Base-by-base conservation (phyloP, 1,140 invertebrate species). In the Elymnias hypermnestra region DNA sequence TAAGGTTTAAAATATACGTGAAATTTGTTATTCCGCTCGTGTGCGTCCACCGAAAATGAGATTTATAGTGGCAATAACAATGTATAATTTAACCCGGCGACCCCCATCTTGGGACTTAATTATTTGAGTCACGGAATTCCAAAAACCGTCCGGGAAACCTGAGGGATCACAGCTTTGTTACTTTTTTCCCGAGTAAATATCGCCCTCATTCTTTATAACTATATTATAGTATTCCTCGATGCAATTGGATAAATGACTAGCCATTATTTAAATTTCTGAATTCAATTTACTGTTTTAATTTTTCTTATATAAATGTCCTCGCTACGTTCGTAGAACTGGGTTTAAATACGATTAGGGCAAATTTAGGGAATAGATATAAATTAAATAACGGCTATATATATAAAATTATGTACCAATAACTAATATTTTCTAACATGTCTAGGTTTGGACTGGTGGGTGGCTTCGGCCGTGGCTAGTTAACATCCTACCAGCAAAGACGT, bases 41-140 rank as follows among this genome's bases (percentile, higher is more conserved):
- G 69, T 63, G 53, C 55, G 63, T 68, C 54, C 65, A 63, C 60
- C 64, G 58, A 76, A 76, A 72, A 77, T 73, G 60, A 73, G 66
- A 79, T 83, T 83, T 79, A 82, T 78, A 63, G 70, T 62, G 62
- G 70, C 55, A 73, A 75, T 73, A 81, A 81, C 76, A 78, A 78
- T 78, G 76, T 79, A 79, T 77, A 83, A 83, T 81, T 83, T 83
- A 57, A 69, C 71, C 63, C 66, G 51, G 53, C 72, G 64, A 74
- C 72, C 72, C 63, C 63, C 63, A 70, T 70, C 54, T 62, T 63
- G 41, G 53, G 51, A 73, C 66, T 79, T 85, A 83, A 82, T 83
- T 85, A 83, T 85, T 79, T 79, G 73, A 82, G 77, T 83, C 78
- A 83, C 82, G 82, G 67, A 83, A 83, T 82, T 73, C 78, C 65